These are phyloP conservation scores for Lucifuga dentata DNA, from an alignment of 2,113 vertebrate genomes.

Conservation along the genomic window DNA sequence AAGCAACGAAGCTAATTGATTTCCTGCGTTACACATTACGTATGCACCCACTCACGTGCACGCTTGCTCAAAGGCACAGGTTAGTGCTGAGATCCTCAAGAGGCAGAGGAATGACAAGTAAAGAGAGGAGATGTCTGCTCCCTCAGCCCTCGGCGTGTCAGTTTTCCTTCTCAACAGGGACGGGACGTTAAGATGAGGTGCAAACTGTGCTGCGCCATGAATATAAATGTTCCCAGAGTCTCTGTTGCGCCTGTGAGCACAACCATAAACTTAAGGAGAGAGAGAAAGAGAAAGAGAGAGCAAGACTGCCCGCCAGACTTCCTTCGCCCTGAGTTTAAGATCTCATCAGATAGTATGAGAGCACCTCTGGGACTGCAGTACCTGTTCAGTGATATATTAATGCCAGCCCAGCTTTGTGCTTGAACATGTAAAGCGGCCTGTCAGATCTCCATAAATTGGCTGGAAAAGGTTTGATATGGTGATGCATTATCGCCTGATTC, in stretches of 20 bases:
- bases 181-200: slow-evolving; percentile 58
- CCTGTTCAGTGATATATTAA: not conserved
- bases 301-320: slow-evolving; percentile 21
- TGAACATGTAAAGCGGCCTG: not conserved
- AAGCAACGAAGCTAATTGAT: slow-evolving; percentile 52
- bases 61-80: slow-evolving; percentile 50
- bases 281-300: slow-evolving; percentile 22
- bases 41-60: slow-evolving; percentile 16
- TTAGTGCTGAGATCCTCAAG: slow-evolving; percentile 42
- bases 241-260: slow-evolving; percentile 56
- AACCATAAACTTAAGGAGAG: slow-evolving; percentile 51
- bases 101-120: slow-evolving; percentile 53
- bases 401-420: not conserved
- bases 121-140: slow-evolving; percentile 13
- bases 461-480: slow-evolving; percentile 38
- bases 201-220: slow-evolving; percentile 57
- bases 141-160: slow-evolving; percentile 48
- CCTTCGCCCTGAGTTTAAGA: slow-evolving; percentile 24
- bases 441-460: slow-evolving; percentile 31
- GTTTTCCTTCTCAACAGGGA: slow-evolving; percentile 70
- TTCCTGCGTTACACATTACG: slow-evolving; percentile 34
- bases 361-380: not conserved
- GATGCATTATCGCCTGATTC: slow-evolving; percentile 30
- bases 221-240: slow-evolving; percentile 66
- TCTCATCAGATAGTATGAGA: slow-evolving; percentile 30